phyloP scores from a whole-genome alignment of 1,140 invertebrate species.

The Mamestra configurata region DNA sequence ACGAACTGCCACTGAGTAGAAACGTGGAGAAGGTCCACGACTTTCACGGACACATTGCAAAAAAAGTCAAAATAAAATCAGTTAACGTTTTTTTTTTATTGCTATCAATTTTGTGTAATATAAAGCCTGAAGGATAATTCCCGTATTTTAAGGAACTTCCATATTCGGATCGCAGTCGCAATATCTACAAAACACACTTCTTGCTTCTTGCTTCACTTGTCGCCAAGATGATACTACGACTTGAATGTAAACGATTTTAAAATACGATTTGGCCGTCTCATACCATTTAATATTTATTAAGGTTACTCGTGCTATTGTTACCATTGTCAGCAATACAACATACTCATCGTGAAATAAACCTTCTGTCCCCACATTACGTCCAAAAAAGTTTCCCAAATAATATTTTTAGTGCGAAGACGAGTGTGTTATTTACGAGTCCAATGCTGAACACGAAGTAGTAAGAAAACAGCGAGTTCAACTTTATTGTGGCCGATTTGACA shows the following conservation, averaged over 20 bases:
- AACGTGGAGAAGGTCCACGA: neutral
- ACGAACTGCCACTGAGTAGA: neutral
- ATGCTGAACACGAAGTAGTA: conserved; percentile 11
- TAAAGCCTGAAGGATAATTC: no score
- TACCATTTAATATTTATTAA: no score
- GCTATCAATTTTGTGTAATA: no score
- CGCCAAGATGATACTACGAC: no score
- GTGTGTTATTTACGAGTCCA: conserved; percentile 29
- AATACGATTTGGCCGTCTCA: no score
- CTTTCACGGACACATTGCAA: neutral
- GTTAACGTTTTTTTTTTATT: neutral
- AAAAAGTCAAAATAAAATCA: neutral
- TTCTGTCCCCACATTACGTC: neutral
- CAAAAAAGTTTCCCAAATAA: conserved; percentile 22
- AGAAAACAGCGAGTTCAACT: conserved; percentile 28
- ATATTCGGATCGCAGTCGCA: no score
- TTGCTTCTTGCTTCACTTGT: no score
- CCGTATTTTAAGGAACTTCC: no score
- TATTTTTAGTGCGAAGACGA: conserved; percentile 39
- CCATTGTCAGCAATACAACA: no score
- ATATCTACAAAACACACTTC: no score
- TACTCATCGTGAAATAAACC: neutral
- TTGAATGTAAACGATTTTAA: no score
- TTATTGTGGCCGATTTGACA: conserved; percentile 21
- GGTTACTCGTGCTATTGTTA: no score